phyloP scores from a whole-genome alignment of 1,140 invertebrate species.

The Eumeta japonica region DNA sequence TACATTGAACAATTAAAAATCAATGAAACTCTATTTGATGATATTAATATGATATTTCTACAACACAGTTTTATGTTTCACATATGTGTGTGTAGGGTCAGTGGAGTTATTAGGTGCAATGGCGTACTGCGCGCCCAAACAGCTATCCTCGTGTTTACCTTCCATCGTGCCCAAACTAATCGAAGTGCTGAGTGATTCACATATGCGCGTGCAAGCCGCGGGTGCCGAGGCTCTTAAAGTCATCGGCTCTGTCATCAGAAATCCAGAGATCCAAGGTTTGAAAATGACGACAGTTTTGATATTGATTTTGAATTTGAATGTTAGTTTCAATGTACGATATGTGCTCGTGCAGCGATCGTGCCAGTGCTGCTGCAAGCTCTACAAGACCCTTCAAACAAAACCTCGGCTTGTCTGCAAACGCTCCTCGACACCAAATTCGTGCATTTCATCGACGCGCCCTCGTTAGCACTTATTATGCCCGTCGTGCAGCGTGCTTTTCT shows the following conservation, averaged over 20 bases:
- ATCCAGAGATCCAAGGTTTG: slow-evolving; percentile 96
- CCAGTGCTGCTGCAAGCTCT: slow-evolving; percentile 89
- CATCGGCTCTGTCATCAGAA: slow-evolving; percentile 96
- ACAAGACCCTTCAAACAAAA: slow-evolving; percentile 96
- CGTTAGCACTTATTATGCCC: slow-evolving; percentile 97
- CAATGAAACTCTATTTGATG: not conserved
- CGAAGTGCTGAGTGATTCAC: slow-evolving; percentile 95
- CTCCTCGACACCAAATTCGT: slow-evolving; percentile 97
- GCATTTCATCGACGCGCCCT: slow-evolving; percentile 98
- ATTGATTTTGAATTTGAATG: no score
- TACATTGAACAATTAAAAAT: not conserved
- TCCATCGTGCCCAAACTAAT: slow-evolving; percentile 98
- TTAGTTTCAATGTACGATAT: no score
- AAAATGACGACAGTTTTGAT: no score
- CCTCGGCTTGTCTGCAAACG: slow-evolving; percentile 86
- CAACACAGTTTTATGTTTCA: not conserved
- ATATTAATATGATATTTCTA: not conserved
- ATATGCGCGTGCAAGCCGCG: slow-evolving; percentile 96
- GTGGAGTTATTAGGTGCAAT: slow-evolving; percentile 95
- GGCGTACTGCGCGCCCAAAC: slow-evolving; percentile 98
- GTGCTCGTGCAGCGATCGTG: slow-evolving; percentile 85
- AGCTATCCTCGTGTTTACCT: slow-evolving; percentile 95
- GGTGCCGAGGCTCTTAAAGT: slow-evolving; percentile 92
- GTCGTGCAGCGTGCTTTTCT: slow-evolving; percentile 96
- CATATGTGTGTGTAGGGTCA: slow-evolving; percentile 65